Evolutionary conservation across 2,113 vertebrate species (phyloP), one percentile per base, ranked within the genome.

Genomic region (Turnix velox): DNA sequence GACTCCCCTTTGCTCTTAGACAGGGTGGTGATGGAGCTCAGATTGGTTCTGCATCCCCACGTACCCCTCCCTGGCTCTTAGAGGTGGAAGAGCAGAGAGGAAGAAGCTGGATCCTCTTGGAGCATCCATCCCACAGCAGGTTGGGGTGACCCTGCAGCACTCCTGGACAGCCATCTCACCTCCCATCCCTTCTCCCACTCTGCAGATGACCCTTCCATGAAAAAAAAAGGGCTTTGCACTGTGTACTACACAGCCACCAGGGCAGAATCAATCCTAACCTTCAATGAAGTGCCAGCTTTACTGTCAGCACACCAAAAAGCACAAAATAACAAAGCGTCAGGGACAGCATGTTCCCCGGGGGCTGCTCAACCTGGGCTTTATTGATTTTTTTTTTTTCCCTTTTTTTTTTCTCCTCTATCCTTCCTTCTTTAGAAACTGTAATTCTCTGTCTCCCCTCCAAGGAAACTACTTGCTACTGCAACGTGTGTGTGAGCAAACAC

Each of bases 391-490:
- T 13, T 2, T 4, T 10, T 16, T 7, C 10, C 5, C 4, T 18
- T 25, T 1, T 6, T 12, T 12, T 20, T 7, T 27, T 15, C 9
- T 3, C 5, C 1, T 6, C 5, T 2, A 18, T 3, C 43, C 9
- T 13, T 68, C 37, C 28, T 18, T 12, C 18, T 61, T 80, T 62
- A 66, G 55, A 23, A 90, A 88, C 46, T 74, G 42, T 13, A 24
- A 4, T 84, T 84, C 94, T 92, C 81, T 94, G 84, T 63, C 94
- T 95, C 94, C 95, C 93, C 87, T 2, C 76, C 55, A 71, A 84
- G 95, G 95, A 77, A 43, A 54, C 4, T 7, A 54, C 31, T 4
- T 8, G 91, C 42, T 67, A 93, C 28, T 96, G 86, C 95, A 96
- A 10, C 8, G 1, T 7, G 13, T 5, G 0, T 3, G 7, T 7